Conservation (phyloP, 2,888 invertebrate species). For the Therioaphis trifolii region DNA sequence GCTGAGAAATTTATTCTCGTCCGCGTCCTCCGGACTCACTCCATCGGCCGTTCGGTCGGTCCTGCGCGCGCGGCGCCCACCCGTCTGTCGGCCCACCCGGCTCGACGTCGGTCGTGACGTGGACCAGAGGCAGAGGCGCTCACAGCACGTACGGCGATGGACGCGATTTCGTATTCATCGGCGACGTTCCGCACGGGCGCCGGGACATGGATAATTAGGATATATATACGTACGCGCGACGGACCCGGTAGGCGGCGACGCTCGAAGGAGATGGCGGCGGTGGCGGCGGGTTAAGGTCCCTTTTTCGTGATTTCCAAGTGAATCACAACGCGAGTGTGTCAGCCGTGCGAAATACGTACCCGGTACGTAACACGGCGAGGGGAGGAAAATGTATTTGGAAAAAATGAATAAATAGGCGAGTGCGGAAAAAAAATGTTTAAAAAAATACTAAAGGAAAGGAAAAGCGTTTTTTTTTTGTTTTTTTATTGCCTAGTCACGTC, state of each 20-base stretch:
- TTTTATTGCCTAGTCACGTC: constrained; percentile 21
- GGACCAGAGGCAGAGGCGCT: neutral
- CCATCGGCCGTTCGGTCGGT: neutral
- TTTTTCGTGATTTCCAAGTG: constrained; percentile 28
- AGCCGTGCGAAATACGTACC: neutral
- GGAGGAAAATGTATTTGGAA: too few species aligned
- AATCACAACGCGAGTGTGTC: neutral
- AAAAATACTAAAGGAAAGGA: neutral
- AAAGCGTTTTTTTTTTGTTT: constrained; percentile 21
- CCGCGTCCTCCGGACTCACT: neutral
- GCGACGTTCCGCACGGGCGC: constrained; percentile 23
- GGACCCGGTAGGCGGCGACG: too few species aligned
- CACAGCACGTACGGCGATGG: neutral
- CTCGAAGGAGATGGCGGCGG: too few species aligned
- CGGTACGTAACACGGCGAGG: too few species aligned
- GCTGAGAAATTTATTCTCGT: constrained; percentile 8
- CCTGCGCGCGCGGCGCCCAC: neutral
- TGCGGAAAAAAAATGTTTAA: too few species aligned
- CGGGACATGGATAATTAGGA: constrained; percentile 33
- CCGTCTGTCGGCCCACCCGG: neutral
- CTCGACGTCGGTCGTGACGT: too few species aligned
- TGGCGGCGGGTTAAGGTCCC: too few species aligned
- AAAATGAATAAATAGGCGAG: too few species aligned
- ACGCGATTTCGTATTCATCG: constrained; percentile 45
- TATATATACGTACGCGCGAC: too few species aligned